These are phyloP conservation scores for Pheosia gnoma DNA, from an alignment of 2,888 invertebrate genomes.

Conservation along the genomic window DNA sequence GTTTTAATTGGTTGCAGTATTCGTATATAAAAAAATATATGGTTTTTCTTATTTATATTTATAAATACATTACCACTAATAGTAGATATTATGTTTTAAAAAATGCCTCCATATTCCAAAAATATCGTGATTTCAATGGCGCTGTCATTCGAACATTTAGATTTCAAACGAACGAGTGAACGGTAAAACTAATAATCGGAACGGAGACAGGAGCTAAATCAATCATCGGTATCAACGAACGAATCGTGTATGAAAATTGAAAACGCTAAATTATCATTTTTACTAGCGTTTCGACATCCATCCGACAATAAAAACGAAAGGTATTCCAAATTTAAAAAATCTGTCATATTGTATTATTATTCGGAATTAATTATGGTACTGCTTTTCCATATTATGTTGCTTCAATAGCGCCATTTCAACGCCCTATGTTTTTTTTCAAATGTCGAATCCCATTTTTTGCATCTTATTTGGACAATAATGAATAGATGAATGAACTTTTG, in stretches of 20 bases:
- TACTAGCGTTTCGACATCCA: slow-evolving; percentile 12
- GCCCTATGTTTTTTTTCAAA: no score
- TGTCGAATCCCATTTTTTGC: no score
- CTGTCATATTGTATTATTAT: not conserved
- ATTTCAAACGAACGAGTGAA: slow-evolving; percentile 38
- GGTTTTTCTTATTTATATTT: no score
- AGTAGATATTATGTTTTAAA: no score
- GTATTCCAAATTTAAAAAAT: not conserved
- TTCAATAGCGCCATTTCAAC: no score
- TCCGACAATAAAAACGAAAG: slow-evolving; percentile 13
- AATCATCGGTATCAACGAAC: slow-evolving; percentile 43
- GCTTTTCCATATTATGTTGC: no score
- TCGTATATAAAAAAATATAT: no score
- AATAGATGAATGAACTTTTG: no score
- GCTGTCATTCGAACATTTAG: slow-evolving; percentile 23
- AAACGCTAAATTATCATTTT: slow-evolving; percentile 29
- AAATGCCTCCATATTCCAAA: not conserved
- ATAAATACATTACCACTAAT: no score
- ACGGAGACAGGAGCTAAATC: slow-evolving; percentile 36
- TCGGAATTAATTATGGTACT: no score
- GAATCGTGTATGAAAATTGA: slow-evolving; percentile 37
- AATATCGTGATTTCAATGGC: slow-evolving; percentile 13
- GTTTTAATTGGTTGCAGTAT: slow-evolving; percentile 9
- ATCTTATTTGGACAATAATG: no score
- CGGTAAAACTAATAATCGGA: slow-evolving; percentile 42